Evolutionary conservation across 92 coral and sea anemone species (phyloP), one percentile per base, ranked within the genome.

Genomic region (Siderastrea radians): DNA sequence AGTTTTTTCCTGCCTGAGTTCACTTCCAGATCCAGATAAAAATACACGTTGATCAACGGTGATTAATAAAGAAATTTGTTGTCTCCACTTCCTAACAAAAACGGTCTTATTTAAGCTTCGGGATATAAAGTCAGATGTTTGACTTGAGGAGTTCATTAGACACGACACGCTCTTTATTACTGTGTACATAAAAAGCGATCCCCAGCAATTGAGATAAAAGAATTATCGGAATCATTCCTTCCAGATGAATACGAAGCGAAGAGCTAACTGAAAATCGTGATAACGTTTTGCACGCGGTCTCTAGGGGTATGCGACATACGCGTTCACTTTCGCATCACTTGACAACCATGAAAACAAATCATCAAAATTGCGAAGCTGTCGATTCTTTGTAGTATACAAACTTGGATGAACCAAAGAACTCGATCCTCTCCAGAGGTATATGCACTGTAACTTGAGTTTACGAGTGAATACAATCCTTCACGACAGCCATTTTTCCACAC

Each of bases 181-280:
- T 57, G 45, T 58, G 79, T 74, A 49, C 81, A 62, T 49, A 74
- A 50, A 5, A 73, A 84, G 19, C 61, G 66, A n/a, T 72, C 3
- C 53, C 52, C 61, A 6, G 48, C 16, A 14, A 52, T 38, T 3
- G 38, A 26, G 63, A 61, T 49, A 74, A 26, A 73, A 11, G 80
- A 3, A 84, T 73, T 72, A 74, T 49, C 7, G 53, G 60, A 84
- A 61, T 50, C 81, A 84, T 73, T 74, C 48, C 57, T 60, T 7
- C 44, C 49, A 59, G 8, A 12, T 45, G 53, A 81, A 62, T 48
- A 17, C 47, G 68, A 53, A 45, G 38, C 77, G 57, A 68, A 55
- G 6, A 38, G 6, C 44, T 48, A 4, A 15, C 11, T 71, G 57
- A 53, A 53, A 53, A 53, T 10, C 10, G 57, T 53, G 10, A 53